These are phyloP conservation scores for Microchirus variegatus DNA, from an alignment of 2,797 vertebrate species.

Conservation along the genomic window DNA sequence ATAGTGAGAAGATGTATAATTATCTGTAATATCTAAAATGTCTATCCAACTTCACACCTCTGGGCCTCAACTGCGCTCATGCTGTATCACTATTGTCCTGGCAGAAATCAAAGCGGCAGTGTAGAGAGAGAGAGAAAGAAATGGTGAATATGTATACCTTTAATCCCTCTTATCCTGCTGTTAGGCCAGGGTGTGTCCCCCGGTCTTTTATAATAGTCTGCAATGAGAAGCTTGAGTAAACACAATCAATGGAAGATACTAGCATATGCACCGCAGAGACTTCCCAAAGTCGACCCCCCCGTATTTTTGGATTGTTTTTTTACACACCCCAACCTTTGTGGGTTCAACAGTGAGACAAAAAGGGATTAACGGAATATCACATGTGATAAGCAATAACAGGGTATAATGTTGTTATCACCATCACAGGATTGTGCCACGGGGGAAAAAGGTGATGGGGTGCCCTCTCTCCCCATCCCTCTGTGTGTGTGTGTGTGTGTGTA, in stretches of 20 bases:
- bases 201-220: constrained; percentile 79
- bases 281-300: constrained; percentile 26
- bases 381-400: constrained; percentile 61
- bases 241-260: constrained; percentile 83
- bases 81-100: constrained; percentile 35
- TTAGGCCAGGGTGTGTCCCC: constrained; percentile 76
- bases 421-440: constrained; percentile 67
- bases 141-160: constrained; percentile 70
- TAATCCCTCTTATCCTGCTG: constrained; percentile 78
- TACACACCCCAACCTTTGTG: constrained; percentile 47
- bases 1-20: no score
- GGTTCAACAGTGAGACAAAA: constrained; percentile 43
- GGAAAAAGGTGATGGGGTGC: constrained; percentile 25
- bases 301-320: no score
- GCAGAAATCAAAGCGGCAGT: constrained; percentile 45
- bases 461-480: constrained; percentile 29
- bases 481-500: constrained; percentile 24
- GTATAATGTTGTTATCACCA: constrained; percentile 76
- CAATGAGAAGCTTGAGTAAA: constrained; percentile 85
- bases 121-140: constrained; percentile 40
- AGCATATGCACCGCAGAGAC: constrained; percentile 68
- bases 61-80: constrained; percentile 1
- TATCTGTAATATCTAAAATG: no score
- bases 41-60: background rate
- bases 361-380: constrained; percentile 33